Conservation (phyloP, 2,888 invertebrate species). For the Cistogaster globosa region DNA sequence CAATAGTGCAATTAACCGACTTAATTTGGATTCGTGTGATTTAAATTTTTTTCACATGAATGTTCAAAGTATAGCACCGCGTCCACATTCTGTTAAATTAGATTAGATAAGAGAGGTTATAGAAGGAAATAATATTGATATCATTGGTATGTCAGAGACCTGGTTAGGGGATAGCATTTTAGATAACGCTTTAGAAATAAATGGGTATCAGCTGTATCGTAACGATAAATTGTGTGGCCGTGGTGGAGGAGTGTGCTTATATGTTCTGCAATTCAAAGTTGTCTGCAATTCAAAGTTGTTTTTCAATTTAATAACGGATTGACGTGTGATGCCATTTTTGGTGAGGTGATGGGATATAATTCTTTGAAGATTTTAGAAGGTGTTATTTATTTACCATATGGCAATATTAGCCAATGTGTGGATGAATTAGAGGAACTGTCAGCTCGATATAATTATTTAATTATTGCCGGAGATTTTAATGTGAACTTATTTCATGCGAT, state of each 20-base stretch:
- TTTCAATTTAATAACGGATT: slow-evolving; percentile 8
- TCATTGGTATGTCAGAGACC: slow-evolving; percentile 32
- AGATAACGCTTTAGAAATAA: slow-evolving; percentile 8
- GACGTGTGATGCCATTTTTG: slow-evolving; percentile 32
- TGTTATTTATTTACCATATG: slow-evolving; percentile 39
- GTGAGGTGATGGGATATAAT: slow-evolving; percentile 6
- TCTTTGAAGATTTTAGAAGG: slow-evolving; percentile 10
- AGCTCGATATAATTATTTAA: not conserved
- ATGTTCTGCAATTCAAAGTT: slow-evolving; percentile 6
- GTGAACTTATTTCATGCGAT: too few relatives aligned
- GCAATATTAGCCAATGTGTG: slow-evolving; percentile 18
- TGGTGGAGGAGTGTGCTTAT: slow-evolving; percentile 34
- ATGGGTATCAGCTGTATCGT: slow-evolving; percentile 11
- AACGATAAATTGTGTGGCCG: slow-evolving; percentile 18
- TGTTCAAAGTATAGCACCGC: slow-evolving; percentile 23
- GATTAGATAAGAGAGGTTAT: slow-evolving; percentile 22
- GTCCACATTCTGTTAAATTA: not conserved
- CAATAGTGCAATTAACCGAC: not conserved
- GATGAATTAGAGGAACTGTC: slow-evolving; percentile 12
- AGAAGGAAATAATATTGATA: slow-evolving; percentile 1
- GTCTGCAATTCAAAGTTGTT: slow-evolving; percentile 12
- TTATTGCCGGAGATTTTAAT: too few relatives aligned
- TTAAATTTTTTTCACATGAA: slow-evolving; percentile 18
- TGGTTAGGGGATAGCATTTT: slow-evolving; percentile 24
- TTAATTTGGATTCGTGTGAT: not conserved